These are phyloP conservation scores for Eristalis pertinax DNA, from an alignment of 2,888 invertebrate species.

Conservation along the genomic window DNA sequence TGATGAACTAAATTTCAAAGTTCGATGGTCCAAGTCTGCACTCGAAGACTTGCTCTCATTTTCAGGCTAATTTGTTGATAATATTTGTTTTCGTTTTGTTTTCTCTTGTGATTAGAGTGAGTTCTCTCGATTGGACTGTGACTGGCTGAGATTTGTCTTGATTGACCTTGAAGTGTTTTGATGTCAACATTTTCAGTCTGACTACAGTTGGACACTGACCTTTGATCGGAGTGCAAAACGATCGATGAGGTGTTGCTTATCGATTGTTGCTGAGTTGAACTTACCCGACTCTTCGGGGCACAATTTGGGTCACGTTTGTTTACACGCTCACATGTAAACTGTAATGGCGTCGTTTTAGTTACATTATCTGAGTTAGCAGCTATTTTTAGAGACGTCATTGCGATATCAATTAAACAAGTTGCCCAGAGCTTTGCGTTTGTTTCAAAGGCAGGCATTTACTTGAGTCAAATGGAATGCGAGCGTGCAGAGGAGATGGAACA, in stretches of 20 bases:
- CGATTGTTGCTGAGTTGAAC: conserved; percentile 4
- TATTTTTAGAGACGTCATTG: conserved; percentile 14
- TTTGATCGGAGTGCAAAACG: conserved; percentile 17
- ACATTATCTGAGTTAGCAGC: not conserved
- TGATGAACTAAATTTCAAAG: conserved; percentile 21
- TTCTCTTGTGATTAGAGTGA: conserved; percentile 2
- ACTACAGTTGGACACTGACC: conserved; percentile 21
- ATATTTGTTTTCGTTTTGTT: conserved; percentile 12
- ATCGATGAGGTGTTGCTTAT: conserved; percentile 1
- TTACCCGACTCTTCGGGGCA: conserved; percentile 16
- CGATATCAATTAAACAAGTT: not conserved
- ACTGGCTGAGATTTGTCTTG: conserved; percentile 14
- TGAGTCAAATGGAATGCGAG: not conserved
- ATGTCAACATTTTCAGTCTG: not conserved
- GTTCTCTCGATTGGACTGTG: conserved; percentile 16
- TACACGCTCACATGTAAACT: not conserved
- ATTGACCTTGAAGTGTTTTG: conserved; percentile 42
- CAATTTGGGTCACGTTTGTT: not conserved
- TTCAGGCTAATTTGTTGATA: conserved; percentile 8
- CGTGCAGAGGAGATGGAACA: too few species aligned
- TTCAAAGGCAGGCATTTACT: not conserved
- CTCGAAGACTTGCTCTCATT: conserved; percentile 1
- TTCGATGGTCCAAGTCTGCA: conserved; percentile 11
- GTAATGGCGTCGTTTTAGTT: conserved; percentile 7
- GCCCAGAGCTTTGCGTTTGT: not conserved